Conservation (phyloP, 2,797 vertebrate species). For the Halcyon leucocephala region DNA sequence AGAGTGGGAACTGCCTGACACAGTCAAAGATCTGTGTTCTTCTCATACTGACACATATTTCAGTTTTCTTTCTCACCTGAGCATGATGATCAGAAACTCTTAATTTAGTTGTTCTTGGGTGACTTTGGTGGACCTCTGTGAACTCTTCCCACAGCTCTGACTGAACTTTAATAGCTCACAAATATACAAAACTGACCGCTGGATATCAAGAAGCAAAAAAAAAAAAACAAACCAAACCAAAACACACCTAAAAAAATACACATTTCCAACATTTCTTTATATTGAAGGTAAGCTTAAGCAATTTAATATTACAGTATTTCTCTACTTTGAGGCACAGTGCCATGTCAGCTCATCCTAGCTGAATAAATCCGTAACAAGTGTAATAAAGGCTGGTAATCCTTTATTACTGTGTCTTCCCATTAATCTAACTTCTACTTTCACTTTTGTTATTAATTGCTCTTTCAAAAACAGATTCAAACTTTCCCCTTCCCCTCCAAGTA, state of each 20-base stretch:
- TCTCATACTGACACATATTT: fast-evolving
- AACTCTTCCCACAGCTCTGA: not conserved
- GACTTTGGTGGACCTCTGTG: no score
- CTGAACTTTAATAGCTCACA: not conserved
- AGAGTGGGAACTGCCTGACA: not conserved
- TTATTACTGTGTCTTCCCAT: not conserved
- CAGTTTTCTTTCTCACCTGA: fast-evolving
- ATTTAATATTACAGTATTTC: not conserved
- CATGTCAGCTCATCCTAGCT: not conserved
- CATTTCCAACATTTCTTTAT: not conserved
- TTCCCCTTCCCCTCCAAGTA: not conserved
- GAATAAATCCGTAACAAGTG: not conserved
- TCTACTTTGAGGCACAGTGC: not conserved
- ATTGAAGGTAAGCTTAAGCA: not conserved
- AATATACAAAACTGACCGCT: not conserved
- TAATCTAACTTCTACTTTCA: not conserved
- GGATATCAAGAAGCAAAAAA: not conserved
- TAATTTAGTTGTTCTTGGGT: not conserved
- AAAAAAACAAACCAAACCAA: not conserved
- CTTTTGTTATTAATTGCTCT: not conserved
- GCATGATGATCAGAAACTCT: not conserved
- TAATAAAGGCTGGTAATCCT: not conserved
- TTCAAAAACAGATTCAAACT: not conserved
- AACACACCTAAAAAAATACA: not conserved
- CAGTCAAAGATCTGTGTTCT: not conserved